Evolutionary conservation across 2,888 invertebrate genomes (phyloP).

Genomic region (Archaeoteleia sp.): DNA sequence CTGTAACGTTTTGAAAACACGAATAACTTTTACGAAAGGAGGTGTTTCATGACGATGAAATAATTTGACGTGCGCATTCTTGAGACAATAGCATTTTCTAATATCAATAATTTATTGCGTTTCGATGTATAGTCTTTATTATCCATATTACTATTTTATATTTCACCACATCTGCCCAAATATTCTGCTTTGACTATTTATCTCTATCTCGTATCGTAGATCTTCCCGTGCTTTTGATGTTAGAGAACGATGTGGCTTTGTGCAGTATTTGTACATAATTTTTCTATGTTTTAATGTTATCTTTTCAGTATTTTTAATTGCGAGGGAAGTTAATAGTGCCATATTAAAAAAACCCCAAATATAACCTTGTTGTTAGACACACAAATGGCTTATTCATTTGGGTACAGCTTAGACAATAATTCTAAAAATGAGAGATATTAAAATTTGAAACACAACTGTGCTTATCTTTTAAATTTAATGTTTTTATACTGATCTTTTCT

Average conservation of each 20-base stretch:
- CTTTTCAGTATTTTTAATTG: conserved; percentile 20
- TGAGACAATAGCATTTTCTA: conserved; percentile 11
- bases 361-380: no score
- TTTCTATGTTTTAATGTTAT: conserved; percentile 22
- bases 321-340: conserved; percentile 13
- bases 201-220: conserved; percentile 29
- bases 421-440: no score
- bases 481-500: conserved; percentile 1
- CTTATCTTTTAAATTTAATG: no score
- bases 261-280: conserved; percentile 11
- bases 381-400: no score
- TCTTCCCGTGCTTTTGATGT: conserved; percentile 51
- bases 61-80: conserved; percentile 24
- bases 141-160: conserved; percentile 1
- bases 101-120: conserved; percentile 7
- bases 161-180: conserved; percentile 3
- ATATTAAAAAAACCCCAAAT: no score
- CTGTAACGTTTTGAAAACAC: no score
- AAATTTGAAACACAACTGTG: no score
- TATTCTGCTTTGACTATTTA: conserved; percentile 16
- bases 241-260: conserved; percentile 21
- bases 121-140: conserved; percentile 11
- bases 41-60: background rate
- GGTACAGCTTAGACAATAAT: no score
- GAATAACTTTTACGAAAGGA: no score